These are phyloP conservation scores for Sebastiscus albofasciatus DNA, from an alignment of 2,797 vertebrate species.

Conservation along the genomic window DNA sequence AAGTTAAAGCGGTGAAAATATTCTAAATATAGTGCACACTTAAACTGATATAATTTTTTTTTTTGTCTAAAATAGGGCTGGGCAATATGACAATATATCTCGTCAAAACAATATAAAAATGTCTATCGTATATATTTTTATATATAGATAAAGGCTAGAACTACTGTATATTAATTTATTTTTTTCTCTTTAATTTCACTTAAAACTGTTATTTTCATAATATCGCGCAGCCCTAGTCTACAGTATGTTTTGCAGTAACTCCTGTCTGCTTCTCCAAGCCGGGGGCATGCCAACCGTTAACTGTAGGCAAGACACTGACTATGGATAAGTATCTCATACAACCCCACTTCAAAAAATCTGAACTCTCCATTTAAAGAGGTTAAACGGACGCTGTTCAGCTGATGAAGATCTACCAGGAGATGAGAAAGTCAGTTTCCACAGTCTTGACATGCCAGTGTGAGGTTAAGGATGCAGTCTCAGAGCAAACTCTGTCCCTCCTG, in stretches of 20 bases:
- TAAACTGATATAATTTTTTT: not conserved
- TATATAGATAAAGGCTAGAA: too few species aligned
- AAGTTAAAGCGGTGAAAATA: too few species aligned
- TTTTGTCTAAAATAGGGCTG: too few species aligned
- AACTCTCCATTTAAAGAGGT: not conserved
- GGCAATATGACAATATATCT: too few species aligned
- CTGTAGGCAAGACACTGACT: not conserved
- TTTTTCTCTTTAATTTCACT: too few species aligned
- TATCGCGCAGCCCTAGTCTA: not conserved
- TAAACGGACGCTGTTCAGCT: not conserved
- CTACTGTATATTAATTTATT: too few species aligned
- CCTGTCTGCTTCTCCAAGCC: not conserved
- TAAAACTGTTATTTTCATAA: too few species aligned
- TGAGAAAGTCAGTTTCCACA: conserved; percentile 15
- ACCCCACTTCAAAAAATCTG: not conserved
- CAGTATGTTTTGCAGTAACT: not conserved
- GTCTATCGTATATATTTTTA: too few species aligned
- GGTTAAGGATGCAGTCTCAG: conserved; percentile 10
- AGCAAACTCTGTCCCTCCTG: conserved; percentile 25
- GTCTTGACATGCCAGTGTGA: conserved; percentile 3
- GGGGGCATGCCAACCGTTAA: not conserved
- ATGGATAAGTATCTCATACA: not conserved
- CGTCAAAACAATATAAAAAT: too few species aligned
- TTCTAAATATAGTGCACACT: not conserved
- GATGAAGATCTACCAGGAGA: conserved; percentile 9